These are phyloP conservation scores for Paelopatides confundens DNA, from an alignment of 53 echinoderm and acorn worm genomes.

Conservation along the genomic window DNA sequence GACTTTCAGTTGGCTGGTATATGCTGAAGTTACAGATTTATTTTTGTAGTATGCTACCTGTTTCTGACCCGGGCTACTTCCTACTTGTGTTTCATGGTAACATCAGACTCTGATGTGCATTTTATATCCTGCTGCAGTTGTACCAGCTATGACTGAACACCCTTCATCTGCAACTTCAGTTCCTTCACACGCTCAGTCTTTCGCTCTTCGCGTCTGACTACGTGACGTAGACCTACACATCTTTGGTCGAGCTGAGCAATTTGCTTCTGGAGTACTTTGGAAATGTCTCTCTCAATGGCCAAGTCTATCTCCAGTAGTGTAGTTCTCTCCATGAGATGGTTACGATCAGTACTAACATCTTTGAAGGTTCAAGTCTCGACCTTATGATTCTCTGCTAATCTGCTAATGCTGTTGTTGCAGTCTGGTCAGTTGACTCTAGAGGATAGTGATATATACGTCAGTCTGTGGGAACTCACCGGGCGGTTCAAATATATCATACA, in stretches of 20 bases:
- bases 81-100: neutral
- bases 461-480: too few species aligned
- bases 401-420: neutral
- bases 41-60: neutral
- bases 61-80: too few species aligned
- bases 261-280: too few species aligned
- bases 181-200: neutral
- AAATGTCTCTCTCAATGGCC: neutral
- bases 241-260: neutral
- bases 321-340: neutral
- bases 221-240: too few species aligned
- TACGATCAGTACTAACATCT: neutral
- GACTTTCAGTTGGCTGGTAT: neutral
- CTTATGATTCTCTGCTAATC: neutral
- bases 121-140: too few species aligned
- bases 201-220: neutral
- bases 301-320: too few species aligned
- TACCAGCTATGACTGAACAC: too few species aligned
- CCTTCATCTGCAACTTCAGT: too few species aligned
- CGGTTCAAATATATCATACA: too few species aligned
- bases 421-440: too few species aligned
- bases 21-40: neutral
- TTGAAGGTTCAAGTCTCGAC: neutral
- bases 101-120: neutral
- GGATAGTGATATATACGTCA: too few species aligned